Percentiles rank a stretch among this genome's conserved stretches.
Evolutionary conservation across 2,797 vertebrate genomes (phyloP).

Genomic region (Gambusia yucatana): DNA sequence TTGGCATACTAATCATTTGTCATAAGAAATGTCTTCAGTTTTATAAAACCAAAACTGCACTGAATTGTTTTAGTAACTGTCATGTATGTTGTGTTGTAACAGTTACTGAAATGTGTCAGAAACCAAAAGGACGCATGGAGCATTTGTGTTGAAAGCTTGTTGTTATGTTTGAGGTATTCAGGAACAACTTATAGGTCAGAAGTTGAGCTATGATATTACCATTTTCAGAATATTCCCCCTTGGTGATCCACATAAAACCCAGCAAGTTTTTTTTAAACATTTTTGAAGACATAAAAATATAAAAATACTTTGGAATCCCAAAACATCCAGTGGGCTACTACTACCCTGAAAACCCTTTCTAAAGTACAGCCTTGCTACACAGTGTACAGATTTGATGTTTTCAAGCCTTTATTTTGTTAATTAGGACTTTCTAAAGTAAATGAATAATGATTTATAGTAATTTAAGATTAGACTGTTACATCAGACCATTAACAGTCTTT

Average conservation of each 20-base stretch:
- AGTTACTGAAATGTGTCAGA: background rate
- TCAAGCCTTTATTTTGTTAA: background rate
- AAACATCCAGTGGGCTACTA: background rate
- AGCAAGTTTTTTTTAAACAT: background rate
- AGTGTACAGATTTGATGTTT: background rate
- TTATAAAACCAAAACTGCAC: background rate
- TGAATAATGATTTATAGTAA: too few relatives aligned
- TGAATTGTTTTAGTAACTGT: background rate
- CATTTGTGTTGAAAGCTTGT: background rate
- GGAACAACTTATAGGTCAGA: background rate
- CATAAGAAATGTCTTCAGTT: background rate
- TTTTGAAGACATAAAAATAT: background rate
- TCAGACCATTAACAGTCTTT: background rate
- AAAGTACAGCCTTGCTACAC: background rate
- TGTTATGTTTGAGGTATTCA: background rate
- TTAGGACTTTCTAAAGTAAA: too few relatives aligned
- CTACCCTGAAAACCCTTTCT: background rate
- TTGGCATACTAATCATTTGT: too few relatives aligned
- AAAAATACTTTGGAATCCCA: background rate
- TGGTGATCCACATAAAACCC: background rate
- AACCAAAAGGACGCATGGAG: background rate
- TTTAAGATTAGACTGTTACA: background rate
- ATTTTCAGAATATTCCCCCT: background rate
- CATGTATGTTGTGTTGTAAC: background rate
- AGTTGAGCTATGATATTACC: background rate